Evolutionary conservation across 2,113 vertebrate genomes (phyloP).

Genomic region (Coryphaenoides rupestris): DNA sequence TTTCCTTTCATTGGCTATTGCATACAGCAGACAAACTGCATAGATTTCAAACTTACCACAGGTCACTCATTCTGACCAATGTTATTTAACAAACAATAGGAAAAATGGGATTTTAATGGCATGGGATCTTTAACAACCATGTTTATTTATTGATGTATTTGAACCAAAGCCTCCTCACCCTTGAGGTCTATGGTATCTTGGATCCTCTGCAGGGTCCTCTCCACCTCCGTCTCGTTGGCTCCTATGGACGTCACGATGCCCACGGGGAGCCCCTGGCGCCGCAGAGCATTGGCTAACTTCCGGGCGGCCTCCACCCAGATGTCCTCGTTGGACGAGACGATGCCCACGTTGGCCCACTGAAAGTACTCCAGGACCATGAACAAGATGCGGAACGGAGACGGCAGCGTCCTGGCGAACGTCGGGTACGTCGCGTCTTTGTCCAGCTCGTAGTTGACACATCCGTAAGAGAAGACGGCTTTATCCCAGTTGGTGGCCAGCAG

Average conservation of each 20-base stretch:
- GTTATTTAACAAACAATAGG: too few relatives aligned
- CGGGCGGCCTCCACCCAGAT: conserved; percentile 82
- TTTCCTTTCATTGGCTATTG: too few relatives aligned
- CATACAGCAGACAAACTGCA: too few relatives aligned
- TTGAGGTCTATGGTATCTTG: conserved; percentile 68
- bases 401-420: conserved; percentile 76
- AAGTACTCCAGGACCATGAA: conserved; percentile 83
- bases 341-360: conserved; percentile 81
- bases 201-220: conserved; percentile 72
- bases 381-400: conserved; percentile 74
- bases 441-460: conserved; percentile 80
- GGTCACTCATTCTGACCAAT: too few relatives aligned
- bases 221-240: conserved; percentile 72
- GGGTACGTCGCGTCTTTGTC: conserved; percentile 68
- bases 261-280: conserved; percentile 76
- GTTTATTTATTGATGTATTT: not conserved
- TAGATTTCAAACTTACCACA: too few relatives aligned
- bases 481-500: conserved; percentile 82
- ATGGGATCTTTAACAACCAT: not conserved
- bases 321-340: conserved; percentile 83
- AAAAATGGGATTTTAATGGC: too few relatives aligned
- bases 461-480: conserved; percentile 85
- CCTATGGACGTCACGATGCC: conserved; percentile 70
- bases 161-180: conserved; percentile 77
- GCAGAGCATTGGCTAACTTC: conserved; percentile 74